Evolutionary conservation across 2,888 invertebrate species (phyloP).

Genomic region (Andrena hattorfiana): DNA sequence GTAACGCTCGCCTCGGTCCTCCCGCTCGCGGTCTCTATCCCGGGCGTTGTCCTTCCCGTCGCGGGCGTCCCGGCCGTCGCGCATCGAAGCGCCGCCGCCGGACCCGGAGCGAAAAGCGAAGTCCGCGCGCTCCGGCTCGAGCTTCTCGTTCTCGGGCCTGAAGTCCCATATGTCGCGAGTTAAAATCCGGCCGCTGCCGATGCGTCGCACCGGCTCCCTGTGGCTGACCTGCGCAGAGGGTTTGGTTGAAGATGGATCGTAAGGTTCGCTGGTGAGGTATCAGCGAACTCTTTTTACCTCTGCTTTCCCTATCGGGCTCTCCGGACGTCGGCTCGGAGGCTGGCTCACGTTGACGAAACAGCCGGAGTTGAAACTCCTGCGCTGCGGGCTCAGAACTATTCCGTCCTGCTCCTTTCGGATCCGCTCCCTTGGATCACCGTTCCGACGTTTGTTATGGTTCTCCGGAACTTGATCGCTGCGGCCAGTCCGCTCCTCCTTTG

Average conservation of each 20-base stretch:
- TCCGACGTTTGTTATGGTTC: conserved; percentile 85
- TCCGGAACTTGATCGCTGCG: conserved; percentile 84
- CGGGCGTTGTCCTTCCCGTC: conserved; percentile 72
- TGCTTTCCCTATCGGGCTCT: conserved; percentile 84
- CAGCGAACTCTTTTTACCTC: conserved; percentile 72
- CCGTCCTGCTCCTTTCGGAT: conserved; percentile 93
- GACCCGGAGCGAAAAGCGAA: conserved; percentile 80
- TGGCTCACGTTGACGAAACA: conserved; percentile 89
- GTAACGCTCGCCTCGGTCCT: conserved; percentile 83
- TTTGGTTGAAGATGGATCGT: too few relatives aligned
- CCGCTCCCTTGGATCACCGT: conserved; percentile 90
- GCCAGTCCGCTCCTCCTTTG: conserved; percentile 87
- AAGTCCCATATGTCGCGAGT: conserved; percentile 89
- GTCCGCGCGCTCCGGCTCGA: conserved; percentile 81
- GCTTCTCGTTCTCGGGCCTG: conserved; percentile 82
- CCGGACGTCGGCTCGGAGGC: conserved; percentile 80
- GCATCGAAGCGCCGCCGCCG: conserved; percentile 66
- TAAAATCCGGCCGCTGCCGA: conserved; percentile 94
- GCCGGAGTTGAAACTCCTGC: conserved; percentile 94
- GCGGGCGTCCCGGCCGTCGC: conserved; percentile 75
- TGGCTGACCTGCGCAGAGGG: conserved; percentile 77
- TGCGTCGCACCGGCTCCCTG: conserved; percentile 87
- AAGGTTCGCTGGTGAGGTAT: neutral
- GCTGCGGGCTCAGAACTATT: conserved; percentile 94
- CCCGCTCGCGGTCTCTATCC: conserved; percentile 83